These are phyloP conservation scores for Smutsia temminckii DNA, from an alignment of 2,797 vertebrate genomes.

Conservation along the genomic window DNA sequence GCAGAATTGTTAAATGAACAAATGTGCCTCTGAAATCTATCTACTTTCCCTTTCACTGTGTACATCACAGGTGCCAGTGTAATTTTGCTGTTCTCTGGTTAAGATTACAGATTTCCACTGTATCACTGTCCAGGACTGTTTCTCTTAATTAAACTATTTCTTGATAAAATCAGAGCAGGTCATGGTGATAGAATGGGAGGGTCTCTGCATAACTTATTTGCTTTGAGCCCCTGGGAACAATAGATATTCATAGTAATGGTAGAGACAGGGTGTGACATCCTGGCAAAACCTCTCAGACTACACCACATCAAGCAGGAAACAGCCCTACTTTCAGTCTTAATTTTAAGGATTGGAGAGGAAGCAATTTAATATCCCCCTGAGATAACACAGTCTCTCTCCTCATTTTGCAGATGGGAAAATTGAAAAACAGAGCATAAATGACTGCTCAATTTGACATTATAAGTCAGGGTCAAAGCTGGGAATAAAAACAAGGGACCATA, in stretches of 20 bases:
- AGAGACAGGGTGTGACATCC: background rate
- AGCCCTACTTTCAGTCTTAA: background rate
- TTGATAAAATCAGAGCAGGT: background rate
- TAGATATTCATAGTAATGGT: background rate
- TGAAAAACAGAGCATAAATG: background rate
- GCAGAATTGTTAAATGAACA: background rate
- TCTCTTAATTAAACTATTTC: background rate
- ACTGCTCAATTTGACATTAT: conserved; percentile 5
- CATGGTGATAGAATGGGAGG: no score
- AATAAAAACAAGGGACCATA: background rate
- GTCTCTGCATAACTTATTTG: background rate
- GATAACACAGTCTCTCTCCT: background rate
- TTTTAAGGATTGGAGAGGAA: conserved; percentile 58
- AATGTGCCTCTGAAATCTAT: background rate
- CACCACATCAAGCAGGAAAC: background rate
- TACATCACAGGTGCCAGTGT: background rate
- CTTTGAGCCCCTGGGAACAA: background rate
- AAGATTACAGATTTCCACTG: background rate
- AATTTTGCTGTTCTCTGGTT: background rate
- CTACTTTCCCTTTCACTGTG: background rate
- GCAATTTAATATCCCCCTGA: background rate
- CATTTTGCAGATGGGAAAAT: conserved; percentile 52
- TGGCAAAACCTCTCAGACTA: background rate
- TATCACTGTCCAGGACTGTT: background rate
- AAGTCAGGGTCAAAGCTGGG: background rate